Evolutionary conservation across 1,140 invertebrate genomes (phyloP).

Genomic region (Steinernema khuongi): DNA sequence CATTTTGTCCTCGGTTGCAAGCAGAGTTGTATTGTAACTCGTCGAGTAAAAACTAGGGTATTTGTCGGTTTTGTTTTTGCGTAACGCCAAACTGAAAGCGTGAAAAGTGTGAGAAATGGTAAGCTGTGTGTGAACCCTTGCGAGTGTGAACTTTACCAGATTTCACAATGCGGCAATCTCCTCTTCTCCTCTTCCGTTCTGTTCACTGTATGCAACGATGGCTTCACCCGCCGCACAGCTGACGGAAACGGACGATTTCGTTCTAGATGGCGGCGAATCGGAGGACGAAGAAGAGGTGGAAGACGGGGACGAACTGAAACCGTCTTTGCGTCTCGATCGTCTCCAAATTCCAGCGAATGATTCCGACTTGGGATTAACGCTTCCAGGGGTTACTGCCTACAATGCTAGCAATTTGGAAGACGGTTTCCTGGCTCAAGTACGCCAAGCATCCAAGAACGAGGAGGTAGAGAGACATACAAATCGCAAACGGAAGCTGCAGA

Average conservation of each 20-base stretch:
- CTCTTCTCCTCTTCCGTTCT: too few species aligned
- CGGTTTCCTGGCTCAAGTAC: background rate
- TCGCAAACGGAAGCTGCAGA: background rate
- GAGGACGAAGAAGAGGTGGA: background rate
- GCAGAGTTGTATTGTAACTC: too few species aligned
- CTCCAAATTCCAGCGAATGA: background rate
- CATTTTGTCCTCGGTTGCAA: too few species aligned
- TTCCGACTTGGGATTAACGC: background rate
- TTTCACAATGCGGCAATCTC: too few species aligned
- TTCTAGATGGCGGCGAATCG: conserved; percentile 15
- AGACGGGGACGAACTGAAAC: conserved; percentile 24
- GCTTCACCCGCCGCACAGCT: too few species aligned
- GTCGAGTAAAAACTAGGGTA: too few species aligned
- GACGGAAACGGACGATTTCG: background rate
- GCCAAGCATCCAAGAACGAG: background rate
- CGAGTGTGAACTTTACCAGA: too few species aligned
- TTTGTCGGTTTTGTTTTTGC: too few species aligned
- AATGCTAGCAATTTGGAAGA: background rate
- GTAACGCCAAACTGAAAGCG: too few species aligned
- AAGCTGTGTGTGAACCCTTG: too few species aligned
- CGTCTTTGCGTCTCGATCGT: background rate
- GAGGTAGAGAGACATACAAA: background rate
- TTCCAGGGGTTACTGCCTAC: background rate
- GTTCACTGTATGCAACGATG: too few species aligned
- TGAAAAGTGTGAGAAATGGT: too few species aligned